These are phyloP conservation scores for Dissostichus mawsoni DNA, from an alignment of 2,113 vertebrate genomes.

Conservation along the genomic window DNA sequence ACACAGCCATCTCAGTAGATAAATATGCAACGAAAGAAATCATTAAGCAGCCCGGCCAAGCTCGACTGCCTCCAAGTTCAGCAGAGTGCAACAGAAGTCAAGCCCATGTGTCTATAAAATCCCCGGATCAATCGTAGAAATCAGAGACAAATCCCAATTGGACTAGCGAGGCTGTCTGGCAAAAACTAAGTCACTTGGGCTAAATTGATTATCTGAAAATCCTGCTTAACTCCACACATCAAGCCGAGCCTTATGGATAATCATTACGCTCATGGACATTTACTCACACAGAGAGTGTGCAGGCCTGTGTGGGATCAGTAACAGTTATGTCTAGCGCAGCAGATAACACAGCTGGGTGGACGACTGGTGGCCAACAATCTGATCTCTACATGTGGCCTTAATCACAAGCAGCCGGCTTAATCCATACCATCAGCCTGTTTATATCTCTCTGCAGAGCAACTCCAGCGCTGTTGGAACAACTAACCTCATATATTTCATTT, in stretches of 20 bases:
- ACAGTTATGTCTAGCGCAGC: conserved; percentile 38
- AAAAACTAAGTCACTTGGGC: conserved; percentile 64
- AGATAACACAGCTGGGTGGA: conserved; percentile 22
- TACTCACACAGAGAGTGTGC: conserved; percentile 59
- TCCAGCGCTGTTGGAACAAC: conserved; percentile 3
- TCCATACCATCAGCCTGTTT: conserved; percentile 8
- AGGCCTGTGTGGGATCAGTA: conserved; percentile 26
- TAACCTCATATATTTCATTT: conserved; percentile 19
- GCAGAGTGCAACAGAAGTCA: conserved; percentile 67
- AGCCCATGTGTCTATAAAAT: conserved; percentile 68
- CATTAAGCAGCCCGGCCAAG: conserved; percentile 62
- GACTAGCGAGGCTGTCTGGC: conserved; percentile 32
- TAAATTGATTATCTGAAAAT: conserved; percentile 78
- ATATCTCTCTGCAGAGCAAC: not conserved
- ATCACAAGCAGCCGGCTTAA: conserved; percentile 22
- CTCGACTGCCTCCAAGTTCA: conserved; percentile 62
- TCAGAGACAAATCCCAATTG: conserved; percentile 61
- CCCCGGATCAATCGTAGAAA: conserved; percentile 61
- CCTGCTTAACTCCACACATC: conserved; percentile 64
- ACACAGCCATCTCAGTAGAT: conserved; percentile 55
- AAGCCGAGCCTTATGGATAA: conserved; percentile 67
- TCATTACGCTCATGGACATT: conserved; percentile 66
- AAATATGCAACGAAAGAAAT: conserved; percentile 71
- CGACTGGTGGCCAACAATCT: conserved; percentile 2
- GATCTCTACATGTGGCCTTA: conserved; percentile 31